phyloP scores from a whole-genome alignment of 1,140 invertebrate genomes.

The Drosophila obscura region DNA sequence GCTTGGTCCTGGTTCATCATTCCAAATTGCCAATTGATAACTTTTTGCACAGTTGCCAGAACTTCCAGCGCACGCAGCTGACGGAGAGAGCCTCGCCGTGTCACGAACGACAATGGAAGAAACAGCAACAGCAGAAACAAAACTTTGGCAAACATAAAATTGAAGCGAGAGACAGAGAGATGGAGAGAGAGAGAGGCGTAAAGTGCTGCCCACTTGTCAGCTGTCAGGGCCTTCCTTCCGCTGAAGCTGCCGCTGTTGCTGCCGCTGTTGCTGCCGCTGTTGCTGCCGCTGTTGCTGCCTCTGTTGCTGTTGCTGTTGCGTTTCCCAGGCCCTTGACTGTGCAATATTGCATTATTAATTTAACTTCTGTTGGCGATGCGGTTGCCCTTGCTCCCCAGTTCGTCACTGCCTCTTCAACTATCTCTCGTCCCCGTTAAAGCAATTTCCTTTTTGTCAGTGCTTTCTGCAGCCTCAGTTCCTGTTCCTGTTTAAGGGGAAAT shows the following conservation, averaged over 20 bases:
- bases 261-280: neutral
- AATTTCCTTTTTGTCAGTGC: no score
- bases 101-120: no score
- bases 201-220: neutral
- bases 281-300: slow-evolving; percentile 11
- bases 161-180: no score
- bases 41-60: no score
- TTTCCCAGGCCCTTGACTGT: slow-evolving; percentile 40
- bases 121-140: no score
- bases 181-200: no score
- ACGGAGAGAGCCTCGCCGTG: no score
- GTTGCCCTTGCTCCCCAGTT: slow-evolving; percentile 3
- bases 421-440: neutral
- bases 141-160: no score
- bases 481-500: slow-evolving; percentile 3
- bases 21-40: no score
- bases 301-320: slow-evolving; percentile 31
- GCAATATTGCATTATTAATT: slow-evolving; percentile 55
- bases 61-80: no score
- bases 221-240: neutral
- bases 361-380: slow-evolving; percentile 34
- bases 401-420: neutral
- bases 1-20: no score
- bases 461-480: slow-evolving; percentile 7
- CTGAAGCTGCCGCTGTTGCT: neutral